Evolutionary conservation across 2,113 vertebrate genomes (phyloP), one percentile per base, ranked within the genome.

Genomic region (Barnardius zonarius): DNA sequence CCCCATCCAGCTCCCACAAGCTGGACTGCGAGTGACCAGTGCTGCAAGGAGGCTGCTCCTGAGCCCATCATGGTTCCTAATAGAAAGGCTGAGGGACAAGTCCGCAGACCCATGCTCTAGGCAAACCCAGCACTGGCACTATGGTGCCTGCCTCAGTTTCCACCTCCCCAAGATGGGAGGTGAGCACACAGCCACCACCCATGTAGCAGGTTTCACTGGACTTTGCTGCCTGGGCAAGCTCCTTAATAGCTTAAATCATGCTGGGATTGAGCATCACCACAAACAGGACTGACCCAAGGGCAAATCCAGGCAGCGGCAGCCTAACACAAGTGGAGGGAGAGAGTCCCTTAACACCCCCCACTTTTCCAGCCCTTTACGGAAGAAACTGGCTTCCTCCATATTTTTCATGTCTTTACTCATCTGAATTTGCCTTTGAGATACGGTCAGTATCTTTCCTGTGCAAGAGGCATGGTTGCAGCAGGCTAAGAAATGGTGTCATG

Each of bases 81-180:
- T 52, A 55, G 39, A 79, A 75, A 86, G 37, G n/a, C 24, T 25
- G 0, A 1, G 86, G 12, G 52, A 23, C 54, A n/a, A 66, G 25
- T n/a, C 41, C 2, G 1, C 0, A 0, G 41, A 49, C 30, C 48
- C 0, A 0, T 43, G 62, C n/a, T 30, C 59, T 57, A 41, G 25
- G 23, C 41, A 88, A 2, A 0, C 23, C 37, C 22, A 75, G 51
- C n/a, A 27, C 55, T 14, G 39, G 23, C 16, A 39, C 46, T 1
- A 0, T 8, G 30, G 6, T 74, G 31, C 2, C 59, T 93, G 88
- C 92, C 94, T 94, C 80, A 17, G 68, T 94, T 88, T 94, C 84
- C 75, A 25, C 0, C 74, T 81, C 28, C 62, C 28, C 1, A 1
- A 49, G 28, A 28, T 27, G 39, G 22, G 55, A 23, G 5, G 5